Conservation (phyloP, 2,888 invertebrate genomes). For the Campaea margaritaria region DNA sequence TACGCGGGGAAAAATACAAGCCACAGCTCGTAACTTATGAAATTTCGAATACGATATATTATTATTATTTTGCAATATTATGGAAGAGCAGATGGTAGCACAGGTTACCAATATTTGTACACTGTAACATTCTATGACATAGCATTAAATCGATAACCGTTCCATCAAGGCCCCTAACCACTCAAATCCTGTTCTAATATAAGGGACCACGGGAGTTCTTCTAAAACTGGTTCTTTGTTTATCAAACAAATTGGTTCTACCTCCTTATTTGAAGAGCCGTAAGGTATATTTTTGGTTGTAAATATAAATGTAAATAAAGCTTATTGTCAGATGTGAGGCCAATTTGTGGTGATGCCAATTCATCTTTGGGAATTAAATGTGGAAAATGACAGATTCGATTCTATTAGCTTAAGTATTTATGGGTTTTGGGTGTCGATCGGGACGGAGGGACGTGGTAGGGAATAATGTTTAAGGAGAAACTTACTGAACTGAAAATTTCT, state of each 20-base stretch:
- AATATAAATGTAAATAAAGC: constrained; percentile 41
- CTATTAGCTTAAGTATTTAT: constrained; percentile 53
- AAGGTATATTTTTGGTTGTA: constrained; percentile 32
- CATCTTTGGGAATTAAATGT: constrained; percentile 70
- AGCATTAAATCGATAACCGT: not conserved
- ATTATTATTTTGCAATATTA: not conserved
- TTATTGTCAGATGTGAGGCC: constrained; percentile 58
- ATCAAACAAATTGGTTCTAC: not conserved
- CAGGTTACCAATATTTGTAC: constrained; percentile 29
- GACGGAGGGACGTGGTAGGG: not conserved
- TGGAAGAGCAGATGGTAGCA: constrained; percentile 12
- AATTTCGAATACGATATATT: not conserved
- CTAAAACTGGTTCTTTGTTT: constrained; percentile 27
- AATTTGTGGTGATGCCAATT: constrained; percentile 75
- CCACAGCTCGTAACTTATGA: no score
- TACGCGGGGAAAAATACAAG: no score
- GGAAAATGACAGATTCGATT: constrained; percentile 65
- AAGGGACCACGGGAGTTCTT: constrained; percentile 28
- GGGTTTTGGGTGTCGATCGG: constrained; percentile 38
- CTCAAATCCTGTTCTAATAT: not conserved
- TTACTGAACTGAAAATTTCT: no score
- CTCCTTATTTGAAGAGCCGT: constrained; percentile 17
- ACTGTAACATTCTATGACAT: constrained; percentile 23
- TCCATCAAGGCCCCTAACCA: not conserved
- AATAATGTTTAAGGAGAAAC: no score